Base-by-base conservation (phyloP, 1,140 invertebrate genomes). In the Drosophila orena region DNA sequence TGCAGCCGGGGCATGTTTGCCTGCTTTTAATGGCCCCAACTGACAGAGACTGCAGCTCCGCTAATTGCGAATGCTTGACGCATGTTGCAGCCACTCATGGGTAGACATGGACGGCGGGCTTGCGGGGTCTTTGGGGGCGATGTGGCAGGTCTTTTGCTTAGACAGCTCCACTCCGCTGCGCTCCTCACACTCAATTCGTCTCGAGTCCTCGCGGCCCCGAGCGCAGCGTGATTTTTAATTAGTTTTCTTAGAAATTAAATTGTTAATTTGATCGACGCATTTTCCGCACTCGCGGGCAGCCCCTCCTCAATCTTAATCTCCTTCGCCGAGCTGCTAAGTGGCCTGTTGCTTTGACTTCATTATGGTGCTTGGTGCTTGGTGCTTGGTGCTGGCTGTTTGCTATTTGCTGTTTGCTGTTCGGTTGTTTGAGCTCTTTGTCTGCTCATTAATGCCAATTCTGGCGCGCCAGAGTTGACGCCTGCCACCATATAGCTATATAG, bases 221-320 rank as follows among this genome's bases (percentile, higher is more conserved):
- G 79, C 73, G 85, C 79, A 81, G 81, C 66, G 80, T 90, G 85
- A 90, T 90, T 90, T 89, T 90, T 90, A 90, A 90, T 90, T 90
- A 90, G 85, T 90, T 90, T 90, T 90, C 85, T 79, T 81, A 90
- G 86, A 90, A 90, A 90, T 90, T 90, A 90, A 90, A 90, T 90
- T 90, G 86, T 90, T 90, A 90, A 90, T 90, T 90, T 90, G 85
- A 90, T 90, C 86, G 85, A 90, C 85, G 85, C 79, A 84, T 77
- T 90, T 80, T 66, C 85, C 72, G 64, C 76, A 62, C 78, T 54
- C 42, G 17, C 11, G 10, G 8, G 20, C 14, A 2, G 4, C 15
- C 8, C 8, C 42, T 3, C 6, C 12, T 15, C 30, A 1, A 35
- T 22, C 47, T n/a, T 30, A 6, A 42, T 65, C 65, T 54, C 30